Percentiles rank a stretch among this genome's conserved stretches.
These are phyloP conservation scores for Drosophila malerkotliana DNA, from an alignment of 1,140 invertebrate species.

Conservation along the genomic window DNA sequence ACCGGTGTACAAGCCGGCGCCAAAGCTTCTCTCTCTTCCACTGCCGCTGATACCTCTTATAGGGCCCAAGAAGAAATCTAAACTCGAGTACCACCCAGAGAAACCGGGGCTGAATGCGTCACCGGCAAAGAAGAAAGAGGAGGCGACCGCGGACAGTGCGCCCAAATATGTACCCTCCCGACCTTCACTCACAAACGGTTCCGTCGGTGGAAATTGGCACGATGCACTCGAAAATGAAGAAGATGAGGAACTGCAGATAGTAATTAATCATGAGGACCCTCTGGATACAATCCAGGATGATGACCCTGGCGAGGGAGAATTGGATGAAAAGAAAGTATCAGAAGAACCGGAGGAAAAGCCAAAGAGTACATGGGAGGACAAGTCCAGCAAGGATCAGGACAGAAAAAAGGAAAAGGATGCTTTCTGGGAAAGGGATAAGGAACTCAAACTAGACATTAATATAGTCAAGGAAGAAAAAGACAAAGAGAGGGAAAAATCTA, in stretches of 20 bases:
- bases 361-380: constrained; percentile 32
- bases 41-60: constrained; percentile 52
- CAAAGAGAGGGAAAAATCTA: constrained; percentile 46
- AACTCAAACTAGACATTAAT: background rate
- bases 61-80: constrained; percentile 56
- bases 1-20: constrained; percentile 69
- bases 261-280: constrained; percentile 14
- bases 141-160: constrained; percentile 36
- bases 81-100: constrained; percentile 76
- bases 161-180: constrained; percentile 84
- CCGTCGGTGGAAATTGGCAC: constrained; percentile 19
- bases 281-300: background rate
- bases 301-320: background rate
- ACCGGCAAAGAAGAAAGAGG: constrained; percentile 51
- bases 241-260: constrained; percentile 24
- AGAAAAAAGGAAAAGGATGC: constrained; percentile 20
- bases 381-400: constrained; percentile 43
- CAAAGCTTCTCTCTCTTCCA: constrained; percentile 70
- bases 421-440: background rate
- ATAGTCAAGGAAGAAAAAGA: constrained; percentile 18
- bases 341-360: background rate
- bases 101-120: constrained; percentile 78
- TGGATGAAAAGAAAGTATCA: background rate
- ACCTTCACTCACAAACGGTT: constrained; percentile 28
- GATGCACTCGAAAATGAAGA: constrained; percentile 34